Evolutionary conservation across 1,140 invertebrate species (phyloP).

Genomic region (Portunus trituberculatus): DNA sequence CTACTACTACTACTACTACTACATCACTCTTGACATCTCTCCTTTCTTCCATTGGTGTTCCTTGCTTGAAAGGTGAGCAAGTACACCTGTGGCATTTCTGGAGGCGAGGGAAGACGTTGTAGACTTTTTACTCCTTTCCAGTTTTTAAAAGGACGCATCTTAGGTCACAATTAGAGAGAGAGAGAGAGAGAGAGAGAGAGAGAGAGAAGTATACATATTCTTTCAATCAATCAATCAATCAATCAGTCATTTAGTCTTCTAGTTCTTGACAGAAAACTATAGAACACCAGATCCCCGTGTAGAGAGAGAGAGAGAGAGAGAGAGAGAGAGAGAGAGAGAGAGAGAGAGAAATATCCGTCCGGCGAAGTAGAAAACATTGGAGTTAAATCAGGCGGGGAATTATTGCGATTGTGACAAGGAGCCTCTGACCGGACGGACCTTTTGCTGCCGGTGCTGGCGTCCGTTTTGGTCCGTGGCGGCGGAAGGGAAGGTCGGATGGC

Average conservation of each 20-base stretch:
- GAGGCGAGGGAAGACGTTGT: no score
- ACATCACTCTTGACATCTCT: neutral
- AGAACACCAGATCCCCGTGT: no score
- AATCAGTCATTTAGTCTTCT: no score
- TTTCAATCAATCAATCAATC: no score
- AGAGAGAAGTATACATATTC: neutral
- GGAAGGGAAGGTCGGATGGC: neutral
- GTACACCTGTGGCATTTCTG: neutral
- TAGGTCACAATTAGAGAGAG: no score
- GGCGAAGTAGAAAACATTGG: neutral
- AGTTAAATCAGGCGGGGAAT: slow-evolving; percentile 1
- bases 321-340: neutral
- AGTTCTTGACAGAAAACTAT: no score
- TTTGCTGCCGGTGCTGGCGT: neutral
- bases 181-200: neutral
- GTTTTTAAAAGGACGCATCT: no score
- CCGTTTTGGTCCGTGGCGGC: neutral
- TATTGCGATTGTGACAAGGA: slow-evolving; percentile 10
- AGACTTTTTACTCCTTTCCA: neutral
- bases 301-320: no score
- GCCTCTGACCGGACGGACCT: neutral
- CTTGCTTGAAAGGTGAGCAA: no score
- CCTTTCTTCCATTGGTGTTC: neutral
- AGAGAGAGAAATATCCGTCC: neutral
- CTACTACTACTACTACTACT: no score